Conservation (phyloP, 2,797 vertebrate genomes). For the Saxicola maurus region DNA sequence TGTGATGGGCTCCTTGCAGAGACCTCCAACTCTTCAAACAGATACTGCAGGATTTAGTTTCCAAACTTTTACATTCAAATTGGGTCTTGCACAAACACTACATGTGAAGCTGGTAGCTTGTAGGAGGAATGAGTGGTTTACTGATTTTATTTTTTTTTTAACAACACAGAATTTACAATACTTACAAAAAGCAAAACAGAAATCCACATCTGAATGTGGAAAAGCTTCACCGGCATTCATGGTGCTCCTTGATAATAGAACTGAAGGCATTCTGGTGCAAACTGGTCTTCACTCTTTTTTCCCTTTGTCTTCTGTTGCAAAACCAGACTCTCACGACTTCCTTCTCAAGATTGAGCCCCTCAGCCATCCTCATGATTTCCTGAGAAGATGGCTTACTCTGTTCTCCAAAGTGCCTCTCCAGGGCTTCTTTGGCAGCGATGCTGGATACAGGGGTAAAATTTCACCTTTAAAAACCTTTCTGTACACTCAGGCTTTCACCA, state of each 20-base stretch:
- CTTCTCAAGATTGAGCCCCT: slow-evolving; percentile 94
- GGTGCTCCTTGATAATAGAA: slow-evolving; percentile 82
- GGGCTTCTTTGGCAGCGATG: slow-evolving; percentile 91
- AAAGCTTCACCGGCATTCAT: slow-evolving; percentile 77
- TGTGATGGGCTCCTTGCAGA: neutral
- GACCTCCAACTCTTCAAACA: neutral
- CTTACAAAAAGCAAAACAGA: neutral
- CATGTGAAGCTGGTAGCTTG: neutral
- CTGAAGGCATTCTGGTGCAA: slow-evolving; percentile 86
- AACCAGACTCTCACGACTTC: slow-evolving; percentile 98
- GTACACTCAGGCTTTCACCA: neutral
- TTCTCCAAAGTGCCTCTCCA: slow-evolving; percentile 92
- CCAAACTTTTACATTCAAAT: neutral
- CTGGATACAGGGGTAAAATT: slow-evolving; percentile 65
- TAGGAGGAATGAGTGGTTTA: neutral
- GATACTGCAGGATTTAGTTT: neutral
- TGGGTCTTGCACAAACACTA: neutral
- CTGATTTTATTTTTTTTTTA: neutral
- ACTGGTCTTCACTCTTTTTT: slow-evolving; percentile 97
- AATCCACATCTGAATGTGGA: neutral
- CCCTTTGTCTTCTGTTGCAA: slow-evolving; percentile 94
- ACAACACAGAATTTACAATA: neutral
- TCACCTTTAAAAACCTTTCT: neutral
- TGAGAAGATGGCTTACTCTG: slow-evolving; percentile 97
- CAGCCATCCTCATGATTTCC: slow-evolving; percentile 94